Evolutionary conservation across 2,113 vertebrate species (phyloP).

Genomic region (Dipodomys spectabilis): DNA sequence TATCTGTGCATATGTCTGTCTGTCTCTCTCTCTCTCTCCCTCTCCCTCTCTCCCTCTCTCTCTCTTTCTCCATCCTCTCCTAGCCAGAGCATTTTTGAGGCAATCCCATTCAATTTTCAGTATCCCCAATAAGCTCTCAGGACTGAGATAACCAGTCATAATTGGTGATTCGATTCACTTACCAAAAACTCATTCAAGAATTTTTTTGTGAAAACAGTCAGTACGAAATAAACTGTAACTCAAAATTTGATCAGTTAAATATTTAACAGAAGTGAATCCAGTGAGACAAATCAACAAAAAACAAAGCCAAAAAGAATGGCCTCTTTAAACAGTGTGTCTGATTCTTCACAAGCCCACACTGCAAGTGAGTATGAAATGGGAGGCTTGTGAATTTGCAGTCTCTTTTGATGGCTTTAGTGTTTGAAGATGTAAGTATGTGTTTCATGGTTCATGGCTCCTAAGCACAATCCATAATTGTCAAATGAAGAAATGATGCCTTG

Average conservation of each 20-base stretch:
- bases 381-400: background rate
- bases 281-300: background rate
- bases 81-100: background rate
- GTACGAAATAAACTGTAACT: constrained; percentile 13
- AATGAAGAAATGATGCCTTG: background rate
- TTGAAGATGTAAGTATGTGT: background rate
- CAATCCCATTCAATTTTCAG: background rate
- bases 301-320: background rate
- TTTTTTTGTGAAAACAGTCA: constrained; percentile 10
- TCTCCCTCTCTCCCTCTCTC: too few species aligned
- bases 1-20: too few species aligned
- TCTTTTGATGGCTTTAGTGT: background rate
- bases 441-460: background rate
- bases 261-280: background rate
- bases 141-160: background rate
- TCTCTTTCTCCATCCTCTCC: background rate
- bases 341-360: background rate
- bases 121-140: background rate
- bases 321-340: background rate
- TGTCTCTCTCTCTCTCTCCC: too few species aligned
- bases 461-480: background rate
- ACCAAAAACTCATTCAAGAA: background rate
- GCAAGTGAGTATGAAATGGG: background rate
- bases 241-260: constrained; percentile 9
- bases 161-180: background rate